Conservation (phyloP, 2,113 vertebrate species). For the Saguinus midas region DNA sequence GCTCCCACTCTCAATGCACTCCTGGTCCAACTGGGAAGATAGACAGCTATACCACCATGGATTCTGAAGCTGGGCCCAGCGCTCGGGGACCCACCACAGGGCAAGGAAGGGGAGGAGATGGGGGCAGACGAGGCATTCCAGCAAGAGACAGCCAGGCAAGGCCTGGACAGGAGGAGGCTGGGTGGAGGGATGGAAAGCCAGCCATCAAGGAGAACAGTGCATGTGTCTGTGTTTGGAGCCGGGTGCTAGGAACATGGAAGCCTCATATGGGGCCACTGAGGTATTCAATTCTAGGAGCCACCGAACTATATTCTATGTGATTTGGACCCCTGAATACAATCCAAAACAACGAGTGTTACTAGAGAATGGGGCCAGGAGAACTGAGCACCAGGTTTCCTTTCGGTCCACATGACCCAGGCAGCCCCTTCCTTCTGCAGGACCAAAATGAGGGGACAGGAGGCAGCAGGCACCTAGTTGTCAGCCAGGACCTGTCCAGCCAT, state of each 20-base stretch:
- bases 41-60: background rate
- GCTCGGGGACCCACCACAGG: accelerated
- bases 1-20: background rate
- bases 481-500: conserved; percentile 74
- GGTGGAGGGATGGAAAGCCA: background rate
- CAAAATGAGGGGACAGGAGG: conserved; percentile 75
- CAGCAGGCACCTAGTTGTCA: background rate
- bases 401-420: conserved; percentile 64
- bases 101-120: accelerated
- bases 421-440: conserved; percentile 62
- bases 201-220: background rate
- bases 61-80: background rate
- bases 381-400: background rate
- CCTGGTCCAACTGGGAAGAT: background rate
- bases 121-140: background rate
- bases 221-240: background rate
- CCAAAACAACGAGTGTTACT: too few species aligned
- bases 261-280: too few species aligned
- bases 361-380: background rate
- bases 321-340: too few species aligned
- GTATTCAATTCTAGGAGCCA: background rate
- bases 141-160: background rate
- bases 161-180: background rate
- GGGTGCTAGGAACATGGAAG: background rate
- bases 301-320: background rate